These are phyloP conservation scores for Drosophila silvestris DNA, from an alignment of 2,888 invertebrate genomes.

Conservation along the genomic window DNA sequence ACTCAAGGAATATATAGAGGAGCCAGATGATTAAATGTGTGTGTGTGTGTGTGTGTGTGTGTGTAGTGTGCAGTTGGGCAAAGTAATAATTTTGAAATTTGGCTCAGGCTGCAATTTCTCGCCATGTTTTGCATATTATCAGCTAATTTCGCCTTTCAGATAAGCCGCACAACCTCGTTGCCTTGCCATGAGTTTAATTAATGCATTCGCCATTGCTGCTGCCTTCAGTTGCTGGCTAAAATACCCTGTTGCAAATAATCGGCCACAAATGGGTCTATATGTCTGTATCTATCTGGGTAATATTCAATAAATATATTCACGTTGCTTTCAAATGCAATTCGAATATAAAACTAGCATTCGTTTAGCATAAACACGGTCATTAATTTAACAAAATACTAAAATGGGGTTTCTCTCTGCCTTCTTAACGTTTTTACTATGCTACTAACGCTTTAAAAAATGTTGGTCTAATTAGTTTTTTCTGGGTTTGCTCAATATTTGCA, in stretches of 20 bases:
- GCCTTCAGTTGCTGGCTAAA: constrained; percentile 25
- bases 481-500: not conserved
- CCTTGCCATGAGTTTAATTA: constrained; percentile 76
- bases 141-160: constrained; percentile 78
- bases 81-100: constrained; percentile 77
- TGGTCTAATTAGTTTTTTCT: not conserved
- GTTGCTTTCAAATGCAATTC: not conserved
- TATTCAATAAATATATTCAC: not conserved
- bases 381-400: not conserved
- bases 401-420: rapidly evolving
- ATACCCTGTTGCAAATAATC: constrained; percentile 28
- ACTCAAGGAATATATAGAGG: constrained; percentile 3
- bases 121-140: constrained; percentile 80
- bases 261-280: constrained; percentile 1
- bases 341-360: not conserved
- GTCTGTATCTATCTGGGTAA: not conserved
- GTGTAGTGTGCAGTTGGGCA: constrained; percentile 55
- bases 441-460: not conserved
- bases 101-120: constrained; percentile 74
- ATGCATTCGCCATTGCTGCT: constrained; percentile 67
- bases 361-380: not conserved
- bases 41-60: constrained; percentile 5
- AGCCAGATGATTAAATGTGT: constrained; percentile 5
- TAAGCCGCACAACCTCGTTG: constrained; percentile 73
- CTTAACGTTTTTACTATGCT: not conserved